Evolutionary conservation across 1,140 invertebrate genomes (phyloP).

Genomic region (Apocrypta bakeri): DNA sequence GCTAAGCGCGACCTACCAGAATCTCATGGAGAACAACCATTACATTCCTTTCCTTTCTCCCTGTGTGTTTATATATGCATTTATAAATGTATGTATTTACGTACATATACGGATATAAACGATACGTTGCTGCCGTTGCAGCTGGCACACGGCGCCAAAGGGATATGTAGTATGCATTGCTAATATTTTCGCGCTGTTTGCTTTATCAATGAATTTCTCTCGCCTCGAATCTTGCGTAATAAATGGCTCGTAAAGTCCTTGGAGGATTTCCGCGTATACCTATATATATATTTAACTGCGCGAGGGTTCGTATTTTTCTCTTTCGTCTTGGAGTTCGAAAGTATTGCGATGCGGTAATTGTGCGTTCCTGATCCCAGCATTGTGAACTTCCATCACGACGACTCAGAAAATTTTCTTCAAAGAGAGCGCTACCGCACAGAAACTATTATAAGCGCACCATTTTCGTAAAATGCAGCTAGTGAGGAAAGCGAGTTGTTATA

Average conservation of each 20-base stretch:
- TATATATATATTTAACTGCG: not conserved
- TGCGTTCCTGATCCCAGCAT: too few relatives aligned
- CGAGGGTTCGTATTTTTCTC: not conserved
- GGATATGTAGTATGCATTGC: not conserved
- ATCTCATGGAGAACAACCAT: not conserved
- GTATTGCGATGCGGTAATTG: not conserved
- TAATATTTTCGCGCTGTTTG: not conserved
- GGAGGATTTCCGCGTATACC: not conserved
- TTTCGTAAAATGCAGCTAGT: too few relatives aligned
- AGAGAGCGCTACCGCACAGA: too few relatives aligned
- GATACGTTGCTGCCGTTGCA: too few relatives aligned
- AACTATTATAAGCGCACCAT: too few relatives aligned
- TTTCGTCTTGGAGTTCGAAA: not conserved
- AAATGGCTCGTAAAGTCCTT: not conserved
- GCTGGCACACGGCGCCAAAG: not conserved
- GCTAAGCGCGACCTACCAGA: not conserved
- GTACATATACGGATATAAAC: not conserved
- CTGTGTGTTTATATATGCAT: not conserved
- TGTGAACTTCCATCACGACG: too few relatives aligned
- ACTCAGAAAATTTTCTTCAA: too few relatives aligned
- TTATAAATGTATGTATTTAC: not conserved
- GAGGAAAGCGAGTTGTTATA: not conserved
- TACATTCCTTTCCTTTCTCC: slow-evolving; percentile 29
- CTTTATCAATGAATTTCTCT: not conserved
- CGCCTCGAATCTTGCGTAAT: not conserved